Conservation (phyloP, 1,140 invertebrate genomes). For the Aporrectodea caliginosa region DNA sequence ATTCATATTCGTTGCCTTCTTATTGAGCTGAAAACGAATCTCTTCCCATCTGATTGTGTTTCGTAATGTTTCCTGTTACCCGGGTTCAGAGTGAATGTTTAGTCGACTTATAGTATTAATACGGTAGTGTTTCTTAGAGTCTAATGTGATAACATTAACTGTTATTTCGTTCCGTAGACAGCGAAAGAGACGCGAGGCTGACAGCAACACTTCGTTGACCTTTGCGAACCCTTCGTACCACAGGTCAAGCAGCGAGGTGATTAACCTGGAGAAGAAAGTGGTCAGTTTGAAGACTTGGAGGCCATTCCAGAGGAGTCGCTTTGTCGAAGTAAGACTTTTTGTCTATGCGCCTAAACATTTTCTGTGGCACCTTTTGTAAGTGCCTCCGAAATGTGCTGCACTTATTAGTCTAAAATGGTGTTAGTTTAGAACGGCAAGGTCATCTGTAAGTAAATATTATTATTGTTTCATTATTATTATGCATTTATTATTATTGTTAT, state of each 20-base stretch:
- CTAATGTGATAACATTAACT: too few relatives aligned
- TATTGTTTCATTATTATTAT: background rate
- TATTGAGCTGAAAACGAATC: background rate
- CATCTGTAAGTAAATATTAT: too few relatives aligned
- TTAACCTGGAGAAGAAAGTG: background rate
- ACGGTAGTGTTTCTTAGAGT: too few relatives aligned
- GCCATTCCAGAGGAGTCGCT: background rate
- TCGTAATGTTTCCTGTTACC: too few relatives aligned
- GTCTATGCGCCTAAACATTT: background rate
- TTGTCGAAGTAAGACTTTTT: too few relatives aligned
- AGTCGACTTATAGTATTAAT: too few relatives aligned
- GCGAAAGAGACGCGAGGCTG: background rate
- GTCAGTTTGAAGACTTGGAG: background rate
- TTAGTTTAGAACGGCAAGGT: background rate
- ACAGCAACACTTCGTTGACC: background rate
- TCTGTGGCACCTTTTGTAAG: background rate
- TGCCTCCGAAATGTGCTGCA: background rate
- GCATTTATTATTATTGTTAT: too few relatives aligned
- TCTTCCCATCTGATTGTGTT: too few relatives aligned
- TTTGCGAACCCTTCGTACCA: background rate
- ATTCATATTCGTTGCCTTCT: background rate
- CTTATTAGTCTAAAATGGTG: background rate
- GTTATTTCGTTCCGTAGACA: too few relatives aligned
- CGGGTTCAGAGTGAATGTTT: too few relatives aligned
- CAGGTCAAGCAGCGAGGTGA: background rate